Evolutionary conservation across 2,113 vertebrate genomes (phyloP), one percentile per base, ranked within the genome.

Genomic region (Tragulus kanchil): DNA sequence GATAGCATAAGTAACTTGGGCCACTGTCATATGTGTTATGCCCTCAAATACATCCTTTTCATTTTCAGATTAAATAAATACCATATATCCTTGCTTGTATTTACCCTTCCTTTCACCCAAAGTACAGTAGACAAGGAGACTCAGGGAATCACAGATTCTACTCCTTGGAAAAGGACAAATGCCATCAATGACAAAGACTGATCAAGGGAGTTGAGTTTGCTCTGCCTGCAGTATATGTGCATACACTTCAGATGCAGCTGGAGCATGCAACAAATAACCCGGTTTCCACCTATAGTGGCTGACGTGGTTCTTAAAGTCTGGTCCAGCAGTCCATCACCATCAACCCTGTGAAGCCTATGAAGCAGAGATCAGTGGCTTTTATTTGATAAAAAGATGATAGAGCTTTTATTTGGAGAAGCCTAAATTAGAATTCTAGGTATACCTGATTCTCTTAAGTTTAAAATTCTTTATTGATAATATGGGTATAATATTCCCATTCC

Each of bases 201-300:
- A 52, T 3, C 10, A 13, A 6, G 23, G 26, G 8, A 1, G 9
- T 5, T 3, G 61, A 36, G 13, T 45, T 21, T 14, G 26, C 15
- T 84, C 12, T 17, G 8, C 1, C 8, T 8, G 31, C 26, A 4
- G 1, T 15, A 1, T 31, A 2, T 4, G 1, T 0, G 3, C 1
- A 0, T 9, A 58, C 5, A 6, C 14, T 19, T 12, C 7, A 36
- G 52, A 15, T 15, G 14, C 48, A 64, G 16, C 61, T 6, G 8
- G 3, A 13, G 16, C 13, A 9, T 0, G 8, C 14, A 4, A 28
- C 28, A 12, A 1, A 1, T 3, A 64, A 25, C 7, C 13, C 0
- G 1, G 4, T 19, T 11, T 42, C 17, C 48, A 0, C 23, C 12
- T 0, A 0, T 1, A 3, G 36, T 14, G n/a, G 31, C 28, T 25